Conservation (phyloP, 92 coral and sea anemone species). For the Zoanthus gigantus region DNA sequence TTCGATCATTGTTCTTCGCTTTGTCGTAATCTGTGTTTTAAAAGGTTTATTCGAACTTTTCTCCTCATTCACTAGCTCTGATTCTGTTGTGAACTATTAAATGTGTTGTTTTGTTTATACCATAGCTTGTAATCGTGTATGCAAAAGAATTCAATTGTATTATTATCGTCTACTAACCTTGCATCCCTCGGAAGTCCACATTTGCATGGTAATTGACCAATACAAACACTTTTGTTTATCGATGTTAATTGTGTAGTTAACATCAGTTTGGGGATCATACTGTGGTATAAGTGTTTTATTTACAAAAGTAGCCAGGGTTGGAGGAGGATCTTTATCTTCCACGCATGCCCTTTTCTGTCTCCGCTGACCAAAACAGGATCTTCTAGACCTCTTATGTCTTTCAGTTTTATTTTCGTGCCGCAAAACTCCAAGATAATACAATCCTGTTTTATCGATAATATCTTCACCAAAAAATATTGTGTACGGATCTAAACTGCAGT, state of each 20-base stretch:
- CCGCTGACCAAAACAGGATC: constrained; percentile 20
- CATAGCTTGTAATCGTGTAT: too few relatives aligned
- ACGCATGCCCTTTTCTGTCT: constrained; percentile 42
- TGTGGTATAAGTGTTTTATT: constrained; percentile 12
- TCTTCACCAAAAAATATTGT: constrained; percentile 6
- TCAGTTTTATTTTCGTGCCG: background rate
- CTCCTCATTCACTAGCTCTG: too few relatives aligned
- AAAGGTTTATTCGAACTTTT: too few relatives aligned
- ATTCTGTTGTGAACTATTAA: too few relatives aligned
- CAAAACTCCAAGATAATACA: constrained; percentile 15
- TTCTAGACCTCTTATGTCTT: background rate
- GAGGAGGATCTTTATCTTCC: constrained; percentile 33
- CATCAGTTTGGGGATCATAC: constrained; percentile 20
- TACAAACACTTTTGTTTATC: constrained; percentile 15
- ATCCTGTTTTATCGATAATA: background rate
- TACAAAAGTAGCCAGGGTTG: background rate
- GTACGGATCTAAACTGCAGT: constrained; percentile 16
- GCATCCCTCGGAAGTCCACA: constrained; percentile 29
- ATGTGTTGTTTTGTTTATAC: too few relatives aligned
- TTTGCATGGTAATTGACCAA: constrained; percentile 13
- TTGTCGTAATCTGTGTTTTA: too few relatives aligned
- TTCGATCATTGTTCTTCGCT: too few relatives aligned
- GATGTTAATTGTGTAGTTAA: constrained; percentile 10
- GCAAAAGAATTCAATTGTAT: too few relatives aligned
- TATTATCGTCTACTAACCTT: background rate